phyloP scores from a whole-genome alignment of 2,113 vertebrate species.

The Pachyramphus minor region DNA sequence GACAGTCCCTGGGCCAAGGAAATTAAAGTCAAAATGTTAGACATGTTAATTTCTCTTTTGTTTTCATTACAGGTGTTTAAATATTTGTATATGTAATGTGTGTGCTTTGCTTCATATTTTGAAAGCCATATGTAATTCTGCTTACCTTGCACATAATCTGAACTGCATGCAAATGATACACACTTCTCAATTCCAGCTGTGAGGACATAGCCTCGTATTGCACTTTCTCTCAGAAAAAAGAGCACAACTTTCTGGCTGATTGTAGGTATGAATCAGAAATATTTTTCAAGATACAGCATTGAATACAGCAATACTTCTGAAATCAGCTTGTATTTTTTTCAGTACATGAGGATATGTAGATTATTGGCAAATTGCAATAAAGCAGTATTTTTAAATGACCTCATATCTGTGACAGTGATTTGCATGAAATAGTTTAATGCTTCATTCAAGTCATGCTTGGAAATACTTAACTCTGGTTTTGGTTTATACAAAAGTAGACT shows the following conservation, averaged over 20 bases:
- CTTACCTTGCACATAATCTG: background rate
- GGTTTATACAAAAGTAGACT: background rate
- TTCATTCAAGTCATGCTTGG: background rate
- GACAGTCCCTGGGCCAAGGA: background rate
- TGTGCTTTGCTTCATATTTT: background rate
- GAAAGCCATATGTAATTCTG: background rate
- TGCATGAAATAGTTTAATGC: background rate
- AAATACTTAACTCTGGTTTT: background rate
- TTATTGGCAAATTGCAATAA: background rate
- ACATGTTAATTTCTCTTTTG: background rate
- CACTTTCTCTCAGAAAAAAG: background rate
- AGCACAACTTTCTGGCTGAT: background rate
- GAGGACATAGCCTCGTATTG: background rate
- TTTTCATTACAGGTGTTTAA: background rate
- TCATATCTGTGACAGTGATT: background rate
- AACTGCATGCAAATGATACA: background rate
- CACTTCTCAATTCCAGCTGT: background rate
- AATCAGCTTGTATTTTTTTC: background rate
- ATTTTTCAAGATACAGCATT: background rate
- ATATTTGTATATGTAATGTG: background rate
- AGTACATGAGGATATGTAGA: background rate
- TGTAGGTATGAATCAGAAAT: background rate
- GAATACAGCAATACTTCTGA: background rate
- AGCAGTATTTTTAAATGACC: background rate
- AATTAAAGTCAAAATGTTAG: background rate